Percentiles rank a stretch among this genome's conserved stretches.
These are phyloP conservation scores for Hippocampus guttulatus DNA, from an alignment of 2,113 vertebrate genomes.

Conservation along the genomic window DNA sequence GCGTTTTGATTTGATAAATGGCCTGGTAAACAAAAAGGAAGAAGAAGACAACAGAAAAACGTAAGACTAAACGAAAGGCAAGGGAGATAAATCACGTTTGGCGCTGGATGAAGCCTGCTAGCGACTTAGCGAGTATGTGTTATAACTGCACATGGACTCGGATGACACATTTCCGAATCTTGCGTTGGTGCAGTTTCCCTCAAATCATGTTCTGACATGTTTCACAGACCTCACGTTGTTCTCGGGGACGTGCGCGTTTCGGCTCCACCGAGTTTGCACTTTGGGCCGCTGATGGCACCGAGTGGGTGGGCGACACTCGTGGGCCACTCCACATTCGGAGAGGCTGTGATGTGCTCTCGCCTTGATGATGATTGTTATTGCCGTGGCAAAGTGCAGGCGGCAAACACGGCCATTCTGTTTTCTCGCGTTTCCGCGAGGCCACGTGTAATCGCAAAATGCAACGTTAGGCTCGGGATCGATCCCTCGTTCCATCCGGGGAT, in stretches of 20 bases:
- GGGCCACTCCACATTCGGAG: conserved; percentile 9
- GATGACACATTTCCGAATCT: neutral
- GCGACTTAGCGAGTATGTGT: neutral
- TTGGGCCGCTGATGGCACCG: conserved; percentile 55
- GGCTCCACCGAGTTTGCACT: conserved; percentile 40
- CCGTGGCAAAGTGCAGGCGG: neutral
- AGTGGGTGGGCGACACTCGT: conserved; percentile 38
- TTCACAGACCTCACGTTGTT: conserved; percentile 10
- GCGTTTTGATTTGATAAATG: conserved; percentile 3
- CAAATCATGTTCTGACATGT: neutral
- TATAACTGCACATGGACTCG: neutral
- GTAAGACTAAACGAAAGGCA: neutral
- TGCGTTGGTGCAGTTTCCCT: neutral
- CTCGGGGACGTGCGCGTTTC: conserved; percentile 15
- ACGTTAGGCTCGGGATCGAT: neutral
- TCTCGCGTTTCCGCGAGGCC: neutral
- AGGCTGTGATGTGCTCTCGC: conserved; percentile 17
- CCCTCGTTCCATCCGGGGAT: conserved; percentile 4
- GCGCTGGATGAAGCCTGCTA: too few relatives aligned
- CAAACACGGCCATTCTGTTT: conserved; percentile 5
- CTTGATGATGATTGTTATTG: conserved; percentile 21
- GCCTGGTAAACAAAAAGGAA: conserved; percentile 7
- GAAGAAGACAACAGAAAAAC: neutral
- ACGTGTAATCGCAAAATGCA: conserved; percentile 2
- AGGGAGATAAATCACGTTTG: too few relatives aligned